These are phyloP conservation scores for Pandemis heparana DNA, from an alignment of 2,888 invertebrate genomes.

Conservation along the genomic window DNA sequence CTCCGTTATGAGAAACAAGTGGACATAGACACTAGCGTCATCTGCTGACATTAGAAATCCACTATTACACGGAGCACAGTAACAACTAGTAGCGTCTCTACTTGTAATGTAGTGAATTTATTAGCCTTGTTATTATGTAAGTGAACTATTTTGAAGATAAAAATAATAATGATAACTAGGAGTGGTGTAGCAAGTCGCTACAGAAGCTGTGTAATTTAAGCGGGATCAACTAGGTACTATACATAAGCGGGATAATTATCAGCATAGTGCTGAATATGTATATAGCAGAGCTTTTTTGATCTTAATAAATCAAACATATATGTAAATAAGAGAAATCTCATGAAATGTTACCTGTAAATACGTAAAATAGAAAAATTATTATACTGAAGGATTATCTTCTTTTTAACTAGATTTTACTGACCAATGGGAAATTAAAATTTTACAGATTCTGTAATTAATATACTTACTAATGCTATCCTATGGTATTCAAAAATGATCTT, in stretches of 20 bases:
- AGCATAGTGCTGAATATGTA: conserved; percentile 60
- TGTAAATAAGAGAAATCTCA: conserved; percentile 53
- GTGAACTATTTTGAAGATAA: conserved; percentile 14
- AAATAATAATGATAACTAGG: conserved; percentile 29
- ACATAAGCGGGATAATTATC: conserved; percentile 63
- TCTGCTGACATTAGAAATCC: conserved; percentile 46
- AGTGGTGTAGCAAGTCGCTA: conserved; percentile 59
- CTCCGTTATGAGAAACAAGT: conserved; percentile 90
- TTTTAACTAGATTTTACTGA: conserved; percentile 47
- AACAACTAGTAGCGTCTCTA: conserved; percentile 71
- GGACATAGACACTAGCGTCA: conserved; percentile 80
- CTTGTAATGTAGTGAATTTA: conserved; percentile 55
- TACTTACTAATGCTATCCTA: conserved; percentile 26
- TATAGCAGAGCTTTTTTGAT: conserved; percentile 39
- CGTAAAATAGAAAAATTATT: conserved; percentile 41
- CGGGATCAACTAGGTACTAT: conserved; percentile 83
- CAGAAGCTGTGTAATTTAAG: conserved; percentile 77
- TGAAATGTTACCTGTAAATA: conserved; percentile 49
- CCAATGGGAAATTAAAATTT: conserved; percentile 50
- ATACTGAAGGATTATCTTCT: conserved; percentile 45
- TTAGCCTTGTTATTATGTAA: conserved; percentile 42
- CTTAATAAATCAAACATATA: conserved; percentile 35
- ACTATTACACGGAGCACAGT: conserved; percentile 58
- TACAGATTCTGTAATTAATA: conserved; percentile 48
- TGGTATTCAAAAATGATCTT: conserved; percentile 45